Percentiles rank a stretch among this genome's conserved stretches.
These are phyloP conservation scores for Priocnemis perturbator DNA, from an alignment of 2,888 invertebrate genomes.

Conservation along the genomic window DNA sequence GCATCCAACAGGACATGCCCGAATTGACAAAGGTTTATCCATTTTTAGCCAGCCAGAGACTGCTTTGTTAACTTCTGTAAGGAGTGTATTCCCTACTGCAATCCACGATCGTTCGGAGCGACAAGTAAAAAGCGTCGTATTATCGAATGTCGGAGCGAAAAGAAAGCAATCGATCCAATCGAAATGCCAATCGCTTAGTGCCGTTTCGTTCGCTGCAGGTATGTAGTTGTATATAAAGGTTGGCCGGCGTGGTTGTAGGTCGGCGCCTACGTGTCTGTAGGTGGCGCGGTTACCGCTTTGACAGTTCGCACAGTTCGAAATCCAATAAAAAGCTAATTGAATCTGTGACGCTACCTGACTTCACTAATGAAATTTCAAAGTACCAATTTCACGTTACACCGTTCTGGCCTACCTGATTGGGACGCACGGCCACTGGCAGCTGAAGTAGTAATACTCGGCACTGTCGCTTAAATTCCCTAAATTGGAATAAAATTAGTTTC, in stretches of 20 bases:
- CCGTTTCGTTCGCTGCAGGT: conserved; percentile 24
- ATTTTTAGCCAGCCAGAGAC: too few relatives aligned
- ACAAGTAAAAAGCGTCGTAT: too few relatives aligned
- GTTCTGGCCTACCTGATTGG: conserved; percentile 59
- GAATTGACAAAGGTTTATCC: too few relatives aligned
- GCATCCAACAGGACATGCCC: too few relatives aligned
- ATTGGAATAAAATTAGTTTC: conserved; percentile 66
- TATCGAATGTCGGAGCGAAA: conserved; percentile 1
- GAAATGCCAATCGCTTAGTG: conserved; percentile 32
- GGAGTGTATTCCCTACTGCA: too few relatives aligned
- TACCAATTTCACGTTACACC: conserved; percentile 74
- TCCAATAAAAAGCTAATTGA: conserved; percentile 75
- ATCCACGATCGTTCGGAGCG: too few relatives aligned
- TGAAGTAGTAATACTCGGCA: conserved; percentile 60
- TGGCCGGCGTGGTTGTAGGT: conserved; percentile 17
- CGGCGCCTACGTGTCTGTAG: conserved; percentile 33
- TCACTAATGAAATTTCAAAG: conserved; percentile 75
- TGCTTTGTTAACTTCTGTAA: too few relatives aligned
- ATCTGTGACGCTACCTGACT: conserved; percentile 75
- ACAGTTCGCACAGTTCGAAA: conserved; percentile 73
- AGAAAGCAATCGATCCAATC: conserved; percentile 30
- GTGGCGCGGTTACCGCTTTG: conserved; percentile 69
- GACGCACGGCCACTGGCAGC: conserved; percentile 39
- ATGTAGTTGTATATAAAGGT: conserved; percentile 24
- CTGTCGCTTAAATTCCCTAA: conserved; percentile 59